Evolutionary conservation across 2,888 invertebrate species (phyloP).

Genomic region (Blomia tropicalis): DNA sequence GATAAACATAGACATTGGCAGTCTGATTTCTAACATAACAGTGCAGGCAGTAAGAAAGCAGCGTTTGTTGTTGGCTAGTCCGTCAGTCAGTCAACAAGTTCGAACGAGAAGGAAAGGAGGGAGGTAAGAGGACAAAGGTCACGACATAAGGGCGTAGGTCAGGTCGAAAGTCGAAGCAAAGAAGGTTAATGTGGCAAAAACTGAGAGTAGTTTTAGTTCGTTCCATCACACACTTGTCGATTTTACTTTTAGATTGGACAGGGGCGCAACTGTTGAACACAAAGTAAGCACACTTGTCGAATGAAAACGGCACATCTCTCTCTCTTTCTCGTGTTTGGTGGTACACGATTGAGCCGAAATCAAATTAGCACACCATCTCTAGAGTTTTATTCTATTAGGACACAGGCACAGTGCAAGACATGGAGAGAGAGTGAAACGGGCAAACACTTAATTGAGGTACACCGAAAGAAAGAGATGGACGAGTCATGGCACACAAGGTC

Average conservation of each 20-base stretch:
- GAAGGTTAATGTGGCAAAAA: constrained; percentile 7
- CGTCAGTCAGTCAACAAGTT: constrained; percentile 9
- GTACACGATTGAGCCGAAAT: neutral
- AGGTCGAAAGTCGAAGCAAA: neutral
- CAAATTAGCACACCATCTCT: constrained; percentile 1
- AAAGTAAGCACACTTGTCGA: too few species aligned
- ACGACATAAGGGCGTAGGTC: constrained; percentile 14
- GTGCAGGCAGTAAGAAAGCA: neutral
- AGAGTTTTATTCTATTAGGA: constrained; percentile 1
- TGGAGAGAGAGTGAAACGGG: neutral
- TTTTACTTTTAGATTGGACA: neutral
- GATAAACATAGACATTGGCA: constrained; percentile 7
- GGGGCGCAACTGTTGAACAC: neutral
- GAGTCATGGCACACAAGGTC: constrained; percentile 7
- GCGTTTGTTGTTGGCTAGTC: neutral
- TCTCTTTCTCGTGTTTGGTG: neutral
- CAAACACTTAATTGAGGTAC: neutral
- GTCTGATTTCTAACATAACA: too few species aligned
- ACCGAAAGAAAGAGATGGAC: neutral
- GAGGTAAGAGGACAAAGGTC: constrained; percentile 7
- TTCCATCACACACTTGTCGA: constrained; percentile 11
- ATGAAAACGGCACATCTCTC: neutral
- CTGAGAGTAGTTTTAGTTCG: too few species aligned
- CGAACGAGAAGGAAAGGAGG: neutral
- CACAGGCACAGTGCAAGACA: neutral